Evolutionary conservation across 1,140 invertebrate genomes (phyloP), one percentile per base, ranked within the genome.

Genomic region (Trachymyrmex cornetzi): DNA sequence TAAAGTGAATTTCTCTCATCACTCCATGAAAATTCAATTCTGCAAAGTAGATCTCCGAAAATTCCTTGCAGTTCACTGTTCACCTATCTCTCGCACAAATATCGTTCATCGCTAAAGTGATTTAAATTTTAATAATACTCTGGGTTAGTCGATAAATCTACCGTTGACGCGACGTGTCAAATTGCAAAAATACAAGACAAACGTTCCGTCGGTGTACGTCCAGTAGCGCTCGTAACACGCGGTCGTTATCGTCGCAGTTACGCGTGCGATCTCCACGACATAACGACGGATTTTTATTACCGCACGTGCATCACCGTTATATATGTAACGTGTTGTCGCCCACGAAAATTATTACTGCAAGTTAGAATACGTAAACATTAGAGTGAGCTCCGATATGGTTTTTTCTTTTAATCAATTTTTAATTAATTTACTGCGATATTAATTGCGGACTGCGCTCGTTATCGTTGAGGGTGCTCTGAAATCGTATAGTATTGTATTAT

Each of bases 231-330:
- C 63, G 81, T 85, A 89, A 88, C 57, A 27, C 48, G 22, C 74
- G 34, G 66, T 88, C 87, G 77, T 88, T 86, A 89, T 86, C 71
- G 81, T 80, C 30, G 61, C 44, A 63, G 79, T 87, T 87, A 77
- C 88, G 79, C 80, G 59, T 77, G 38, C 69, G 69, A 61, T 87
- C 55, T 69, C 71, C 72, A 53, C 57, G 75, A 48, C 67, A 34
- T 87, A 88, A 87, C 87, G 86, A 69, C 59, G 61, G 74, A 89
- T 88, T 89, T 89, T 89, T 89, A 89, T 77, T 77, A 50, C 74
- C 75, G 27, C 74, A 81, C 64, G 85, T 77, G 71, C 69, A 63
- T 71, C 84, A 48, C 30, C 24, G 59, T 82, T 87, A 87, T 34
- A 48, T 64, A 87, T 9, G 74, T 72, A 81, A 63, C 67, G 77